A percentile compares a stretch with the other conserved stretches of the same genome.
Evolutionary conservation across 2,888 invertebrate genomes (phyloP).

Genomic region (Melolontha melolontha): DNA sequence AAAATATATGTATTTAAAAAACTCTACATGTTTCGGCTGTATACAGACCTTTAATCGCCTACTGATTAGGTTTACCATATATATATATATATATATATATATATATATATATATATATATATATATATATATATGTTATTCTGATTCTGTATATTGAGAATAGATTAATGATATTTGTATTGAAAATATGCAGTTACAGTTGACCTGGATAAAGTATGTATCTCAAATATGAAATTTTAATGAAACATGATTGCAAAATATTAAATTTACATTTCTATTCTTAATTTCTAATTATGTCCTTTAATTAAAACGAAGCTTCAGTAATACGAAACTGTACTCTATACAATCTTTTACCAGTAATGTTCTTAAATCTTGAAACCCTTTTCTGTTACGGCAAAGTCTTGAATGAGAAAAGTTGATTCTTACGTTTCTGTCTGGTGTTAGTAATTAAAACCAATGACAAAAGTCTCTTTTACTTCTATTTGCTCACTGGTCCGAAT

Average conservation of each 20-base stretch:
- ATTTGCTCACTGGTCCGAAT: neutral
- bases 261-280: conserved; percentile 50
- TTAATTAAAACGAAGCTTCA: conserved; percentile 56
- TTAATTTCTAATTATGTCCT: conserved; percentile 53
- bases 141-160: no score
- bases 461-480: conserved; percentile 16
- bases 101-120: no score
- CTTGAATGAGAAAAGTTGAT: conserved; percentile 20
- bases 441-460: conserved; percentile 27
- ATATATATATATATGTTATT: no score
- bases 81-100: no score
- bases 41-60: no score
- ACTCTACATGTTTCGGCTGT: no score
- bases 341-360: conserved; percentile 54
- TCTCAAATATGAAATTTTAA: conserved; percentile 10
- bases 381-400: conserved; percentile 26
- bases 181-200: no score
- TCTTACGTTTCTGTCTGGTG: conserved; percentile 16
- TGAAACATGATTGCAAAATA: conserved; percentile 33
- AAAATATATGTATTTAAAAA: no score
- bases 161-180: no score
- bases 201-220: no score
- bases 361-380: conserved; percentile 51
- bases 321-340: conserved; percentile 51
- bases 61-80: no score